Conservation (phyloP, 2,888 invertebrate genomes). For the Gymnosoma rotundatum region DNA sequence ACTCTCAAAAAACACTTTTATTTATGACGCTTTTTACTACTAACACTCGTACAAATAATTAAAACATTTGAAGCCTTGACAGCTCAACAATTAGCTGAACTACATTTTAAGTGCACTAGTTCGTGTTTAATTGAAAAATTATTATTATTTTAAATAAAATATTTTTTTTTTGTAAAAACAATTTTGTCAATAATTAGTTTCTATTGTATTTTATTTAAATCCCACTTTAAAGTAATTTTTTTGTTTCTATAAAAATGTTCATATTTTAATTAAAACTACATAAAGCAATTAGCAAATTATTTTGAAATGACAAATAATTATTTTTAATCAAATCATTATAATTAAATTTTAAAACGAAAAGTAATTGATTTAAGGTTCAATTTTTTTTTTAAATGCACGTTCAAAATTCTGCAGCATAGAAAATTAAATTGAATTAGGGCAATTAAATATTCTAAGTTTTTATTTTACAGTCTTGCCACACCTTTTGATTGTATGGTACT, state of each 20-base stretch:
- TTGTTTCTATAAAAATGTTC: neutral
- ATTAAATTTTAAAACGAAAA: neutral
- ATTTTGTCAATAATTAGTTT: neutral
- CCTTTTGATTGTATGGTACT: too few species aligned
- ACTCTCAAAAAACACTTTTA: too few species aligned
- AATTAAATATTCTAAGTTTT: too few species aligned
- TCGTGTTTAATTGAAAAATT: constrained; percentile 13
- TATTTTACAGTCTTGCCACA: too few species aligned
- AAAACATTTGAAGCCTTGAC: constrained; percentile 14
- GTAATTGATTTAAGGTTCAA: too few species aligned
- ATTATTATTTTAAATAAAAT: neutral
- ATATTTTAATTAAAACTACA: neutral
- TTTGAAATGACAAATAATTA: neutral
- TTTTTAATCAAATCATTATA: neutral
- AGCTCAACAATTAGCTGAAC: constrained; percentile 17
- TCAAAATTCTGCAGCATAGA: too few species aligned
- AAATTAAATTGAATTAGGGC: too few species aligned
- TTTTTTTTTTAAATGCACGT: too few species aligned
- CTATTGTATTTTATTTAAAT: too few species aligned
- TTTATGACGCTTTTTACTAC: too few species aligned
- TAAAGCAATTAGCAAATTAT: neutral
- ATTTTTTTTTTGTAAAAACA: neutral
- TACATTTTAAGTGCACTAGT: constrained; percentile 26
- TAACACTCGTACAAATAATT: neutral
- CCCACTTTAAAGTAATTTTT: neutral